Percentiles rank a stretch among this genome's conserved stretches.
Conservation (phyloP, 2,888 invertebrate species). For the Cerastoderma edule region DNA sequence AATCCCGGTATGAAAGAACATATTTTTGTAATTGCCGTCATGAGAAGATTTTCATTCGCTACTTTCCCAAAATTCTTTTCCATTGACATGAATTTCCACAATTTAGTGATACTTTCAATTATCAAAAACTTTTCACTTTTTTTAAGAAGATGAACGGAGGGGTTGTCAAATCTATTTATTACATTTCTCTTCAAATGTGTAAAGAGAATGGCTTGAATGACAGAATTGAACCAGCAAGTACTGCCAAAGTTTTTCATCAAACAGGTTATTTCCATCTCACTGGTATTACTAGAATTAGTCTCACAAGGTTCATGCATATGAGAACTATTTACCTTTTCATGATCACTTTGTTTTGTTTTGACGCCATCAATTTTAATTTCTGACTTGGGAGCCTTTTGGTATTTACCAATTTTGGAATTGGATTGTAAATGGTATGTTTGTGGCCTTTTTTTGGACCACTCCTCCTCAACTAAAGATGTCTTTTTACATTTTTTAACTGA, state of each 20-base stretch:
- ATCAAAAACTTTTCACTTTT: neutral
- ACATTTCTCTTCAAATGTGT: no score
- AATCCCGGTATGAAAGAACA: neutral
- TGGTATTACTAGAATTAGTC: no score
- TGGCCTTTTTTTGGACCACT: neutral
- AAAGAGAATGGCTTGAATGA: no score
- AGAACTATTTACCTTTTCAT: neutral
- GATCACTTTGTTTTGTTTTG: neutral
- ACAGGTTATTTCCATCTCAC: neutral
- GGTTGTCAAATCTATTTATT: neutral
- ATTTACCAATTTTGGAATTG: no score
- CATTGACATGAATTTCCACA: neutral
- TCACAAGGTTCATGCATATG: no score
- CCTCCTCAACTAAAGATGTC: neutral
- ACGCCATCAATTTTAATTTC: neutral
- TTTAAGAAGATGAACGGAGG: neutral
- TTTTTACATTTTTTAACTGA: neutral
- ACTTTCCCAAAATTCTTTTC: neutral
- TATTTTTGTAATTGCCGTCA: neutral
- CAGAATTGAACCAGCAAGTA: no score
- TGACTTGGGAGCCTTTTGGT: neutral
- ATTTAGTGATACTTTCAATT: neutral
- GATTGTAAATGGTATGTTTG: neutral
- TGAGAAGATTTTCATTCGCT: neutral
- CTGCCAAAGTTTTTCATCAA: neutral